These are phyloP conservation scores for Empis livida DNA, from an alignment of 2,888 invertebrate genomes.

Conservation along the genomic window DNA sequence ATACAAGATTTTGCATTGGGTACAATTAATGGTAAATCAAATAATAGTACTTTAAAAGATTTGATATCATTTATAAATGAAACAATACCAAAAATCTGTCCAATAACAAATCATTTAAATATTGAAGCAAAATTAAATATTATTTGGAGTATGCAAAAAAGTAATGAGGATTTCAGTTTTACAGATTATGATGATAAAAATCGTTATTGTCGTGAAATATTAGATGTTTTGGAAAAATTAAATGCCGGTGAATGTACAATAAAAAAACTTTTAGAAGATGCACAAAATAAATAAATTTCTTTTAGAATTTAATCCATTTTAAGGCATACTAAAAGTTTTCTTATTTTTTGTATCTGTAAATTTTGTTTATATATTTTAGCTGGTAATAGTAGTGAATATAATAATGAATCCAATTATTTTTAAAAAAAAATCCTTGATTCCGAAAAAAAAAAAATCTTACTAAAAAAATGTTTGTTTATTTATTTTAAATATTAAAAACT, in stretches of 20 bases:
- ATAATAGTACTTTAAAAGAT: slow-evolving; percentile 26
- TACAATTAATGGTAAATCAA: slow-evolving; percentile 31
- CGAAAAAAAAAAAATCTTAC: no score
- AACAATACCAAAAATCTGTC: slow-evolving; percentile 30
- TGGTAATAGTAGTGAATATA: no score
- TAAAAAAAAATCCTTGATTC: no score
- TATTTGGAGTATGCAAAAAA: slow-evolving; percentile 32
- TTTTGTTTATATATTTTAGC: no score
- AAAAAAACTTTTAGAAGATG: slow-evolving; percentile 15
- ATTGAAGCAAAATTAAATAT: slow-evolving; percentile 34
- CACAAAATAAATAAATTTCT: neutral
- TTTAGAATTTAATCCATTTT: no score
- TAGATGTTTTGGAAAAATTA: slow-evolving; percentile 28
- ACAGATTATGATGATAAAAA: slow-evolving; percentile 26
- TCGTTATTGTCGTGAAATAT: slow-evolving; percentile 32
- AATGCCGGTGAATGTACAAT: slow-evolving; percentile 33
- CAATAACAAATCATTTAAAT: slow-evolving; percentile 31
- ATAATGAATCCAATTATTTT: no score
- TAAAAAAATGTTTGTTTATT: no score
- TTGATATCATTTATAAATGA: slow-evolving; percentile 33
- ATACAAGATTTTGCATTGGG: slow-evolving; percentile 31
- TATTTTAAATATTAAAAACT: no score
- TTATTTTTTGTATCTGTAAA: neutral
- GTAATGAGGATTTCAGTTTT: slow-evolving; percentile 22
- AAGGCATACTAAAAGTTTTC: neutral